These are phyloP conservation scores for Aphelenchoides avenae DNA, from an alignment of 1,140 invertebrate genomes.

Conservation along the genomic window DNA sequence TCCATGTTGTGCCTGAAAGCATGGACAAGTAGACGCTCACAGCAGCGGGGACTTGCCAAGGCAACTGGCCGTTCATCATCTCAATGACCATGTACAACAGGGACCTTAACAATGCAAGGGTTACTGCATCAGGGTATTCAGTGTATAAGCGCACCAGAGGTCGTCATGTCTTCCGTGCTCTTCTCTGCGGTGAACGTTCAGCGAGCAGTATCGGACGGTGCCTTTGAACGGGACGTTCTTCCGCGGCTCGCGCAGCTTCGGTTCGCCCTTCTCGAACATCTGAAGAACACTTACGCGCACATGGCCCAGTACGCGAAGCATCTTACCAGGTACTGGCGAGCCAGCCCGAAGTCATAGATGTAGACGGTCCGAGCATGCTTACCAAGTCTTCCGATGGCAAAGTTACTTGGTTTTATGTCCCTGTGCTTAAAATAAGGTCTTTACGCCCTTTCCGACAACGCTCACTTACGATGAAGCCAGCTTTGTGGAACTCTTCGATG, in stretches of 20 bases:
- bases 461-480: conserved; percentile 47
- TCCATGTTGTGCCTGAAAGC: too few relatives aligned
- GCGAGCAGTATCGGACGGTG: conserved; percentile 84
- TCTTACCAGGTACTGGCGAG: conserved; percentile 51
- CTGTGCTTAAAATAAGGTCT: too few relatives aligned
- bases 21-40: too few relatives aligned
- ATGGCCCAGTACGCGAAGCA: too few relatives aligned
- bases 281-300: too few relatives aligned
- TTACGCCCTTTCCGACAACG: too few relatives aligned
- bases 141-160: conserved; percentile 23
- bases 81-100: too few relatives aligned
- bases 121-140: too few relatives aligned
- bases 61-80: too few relatives aligned
- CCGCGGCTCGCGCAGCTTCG: conserved; percentile 42
- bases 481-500: conserved; percentile 43
- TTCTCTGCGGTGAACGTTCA: conserved; percentile 32
- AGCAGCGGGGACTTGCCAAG: too few relatives aligned
- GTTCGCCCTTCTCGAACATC: too few relatives aligned
- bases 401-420: conserved; percentile 51
- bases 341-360: conserved; percentile 52
- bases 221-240: conserved; percentile 67
- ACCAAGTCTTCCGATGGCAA: conserved; percentile 30
- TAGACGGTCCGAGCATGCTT: conserved; percentile 42
- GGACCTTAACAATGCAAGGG: too few relatives aligned
- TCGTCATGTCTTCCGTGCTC: conserved; percentile 39